Evolutionary conservation across 2,113 vertebrate genomes (phyloP).

Genomic region (Capra hircus): DNA sequence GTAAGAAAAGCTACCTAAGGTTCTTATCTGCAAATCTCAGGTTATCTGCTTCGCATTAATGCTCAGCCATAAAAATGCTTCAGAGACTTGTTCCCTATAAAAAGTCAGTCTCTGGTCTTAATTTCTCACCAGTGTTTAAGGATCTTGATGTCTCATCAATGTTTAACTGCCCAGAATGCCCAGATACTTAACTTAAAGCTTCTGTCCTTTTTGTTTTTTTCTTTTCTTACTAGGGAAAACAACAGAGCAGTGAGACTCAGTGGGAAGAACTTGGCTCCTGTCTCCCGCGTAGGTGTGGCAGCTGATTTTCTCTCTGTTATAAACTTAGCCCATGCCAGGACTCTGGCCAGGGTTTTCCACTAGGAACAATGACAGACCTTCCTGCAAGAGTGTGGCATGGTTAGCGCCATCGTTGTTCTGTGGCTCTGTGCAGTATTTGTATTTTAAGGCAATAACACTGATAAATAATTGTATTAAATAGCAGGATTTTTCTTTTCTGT

Average conservation of each 20-base stretch:
- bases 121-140: conserved; percentile 11
- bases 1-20: neutral
- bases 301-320: neutral
- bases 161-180: neutral
- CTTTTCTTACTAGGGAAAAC: neutral
- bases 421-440: neutral
- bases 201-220: neutral
- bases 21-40: neutral
- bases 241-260: neutral
- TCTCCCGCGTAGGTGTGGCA: neutral
- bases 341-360: neutral
- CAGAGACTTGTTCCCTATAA: conserved; percentile 25
- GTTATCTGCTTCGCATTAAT: neutral
- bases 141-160: neutral
- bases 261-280: neutral
- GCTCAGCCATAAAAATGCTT: neutral
- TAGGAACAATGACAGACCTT: neutral
- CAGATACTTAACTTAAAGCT: conserved; percentile 26
- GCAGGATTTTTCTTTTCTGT: neutral
- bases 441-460: neutral
- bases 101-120: conserved; percentile 28
- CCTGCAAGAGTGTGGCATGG: neutral
- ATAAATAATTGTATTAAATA: conserved; percentile 2
- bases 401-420: neutral
- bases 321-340: neutral